phyloP scores from a whole-genome alignment of 2,113 vertebrate genomes.

The Morone saxatilis region DNA sequence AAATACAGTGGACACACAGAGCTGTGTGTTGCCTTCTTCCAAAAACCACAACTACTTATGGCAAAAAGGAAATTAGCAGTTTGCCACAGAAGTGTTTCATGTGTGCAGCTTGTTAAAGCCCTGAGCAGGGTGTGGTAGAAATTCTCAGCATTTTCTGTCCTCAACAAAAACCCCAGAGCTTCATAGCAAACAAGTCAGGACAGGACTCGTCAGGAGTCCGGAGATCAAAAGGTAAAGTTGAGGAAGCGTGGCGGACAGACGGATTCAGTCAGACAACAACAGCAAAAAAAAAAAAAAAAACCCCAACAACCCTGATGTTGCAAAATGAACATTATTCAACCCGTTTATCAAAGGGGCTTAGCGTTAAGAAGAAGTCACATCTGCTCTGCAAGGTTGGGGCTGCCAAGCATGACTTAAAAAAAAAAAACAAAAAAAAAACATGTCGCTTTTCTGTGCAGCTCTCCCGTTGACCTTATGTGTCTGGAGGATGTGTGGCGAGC shows the following conservation, averaged over 20 bases:
- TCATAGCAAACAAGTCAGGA: conserved; percentile 62
- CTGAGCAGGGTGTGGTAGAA: conserved; percentile 67
- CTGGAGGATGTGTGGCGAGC: conserved; percentile 58
- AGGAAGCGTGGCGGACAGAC: conserved; percentile 32
- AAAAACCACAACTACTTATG: conserved; percentile 44
- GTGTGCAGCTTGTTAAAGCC: conserved; percentile 58
- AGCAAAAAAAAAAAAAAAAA: neutral
- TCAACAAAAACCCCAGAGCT: conserved; percentile 38
- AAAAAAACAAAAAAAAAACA: conserved; percentile 10
- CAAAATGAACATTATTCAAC: conserved; percentile 49
- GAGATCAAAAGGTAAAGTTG: conserved; percentile 53
- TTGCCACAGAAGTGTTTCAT: conserved; percentile 56
- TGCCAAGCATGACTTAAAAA: conserved; percentile 34
- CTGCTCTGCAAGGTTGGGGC: conserved; percentile 38
- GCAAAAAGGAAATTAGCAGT: conserved; percentile 69
- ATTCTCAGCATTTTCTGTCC: conserved; percentile 73
- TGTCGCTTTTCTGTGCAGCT: conserved; percentile 44
- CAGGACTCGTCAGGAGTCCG: conserved; percentile 51
- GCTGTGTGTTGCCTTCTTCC: conserved; percentile 39
- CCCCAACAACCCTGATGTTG: conserved; percentile 4
- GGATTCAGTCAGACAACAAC: conserved; percentile 26
- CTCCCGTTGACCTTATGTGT: conserved; percentile 67
- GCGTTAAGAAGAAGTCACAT: conserved; percentile 50
- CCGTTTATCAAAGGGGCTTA: conserved; percentile 45
- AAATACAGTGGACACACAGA: conserved; percentile 3